A percentile compares a stretch with the other conserved stretches of the same genome.
Evolutionary conservation across 1,140 invertebrate genomes (phyloP).

Genomic region (Caenorhabditis latens): DNA sequence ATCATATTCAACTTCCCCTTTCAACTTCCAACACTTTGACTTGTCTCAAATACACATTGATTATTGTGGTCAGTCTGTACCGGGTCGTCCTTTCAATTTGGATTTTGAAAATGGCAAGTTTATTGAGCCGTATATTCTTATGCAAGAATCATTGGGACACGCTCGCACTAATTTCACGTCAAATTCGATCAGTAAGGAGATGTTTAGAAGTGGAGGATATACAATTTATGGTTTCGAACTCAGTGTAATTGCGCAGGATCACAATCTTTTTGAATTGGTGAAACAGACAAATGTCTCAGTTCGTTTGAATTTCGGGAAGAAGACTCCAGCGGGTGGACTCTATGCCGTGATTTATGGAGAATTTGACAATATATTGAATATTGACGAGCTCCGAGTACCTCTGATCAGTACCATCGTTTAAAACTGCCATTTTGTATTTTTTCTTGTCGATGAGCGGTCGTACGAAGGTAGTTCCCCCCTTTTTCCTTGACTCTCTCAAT

Average conservation of each 20-base stretch:
- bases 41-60: background rate
- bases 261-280: background rate
- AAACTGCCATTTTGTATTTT: background rate
- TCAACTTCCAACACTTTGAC: background rate
- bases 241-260: background rate
- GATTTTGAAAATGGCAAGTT: background rate
- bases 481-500: too few relatives aligned
- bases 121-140: background rate
- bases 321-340: background rate
- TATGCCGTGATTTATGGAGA: background rate
- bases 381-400: background rate
- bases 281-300: background rate
- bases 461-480: too few relatives aligned
- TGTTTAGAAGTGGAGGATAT: background rate
- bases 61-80: background rate
- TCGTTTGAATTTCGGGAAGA: background rate
- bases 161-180: background rate
- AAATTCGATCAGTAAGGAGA: background rate
- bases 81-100: background rate
- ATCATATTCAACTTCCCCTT: background rate
- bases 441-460: too few relatives aligned
- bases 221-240: slow-evolving; percentile 6
- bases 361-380: background rate
- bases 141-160: background rate
- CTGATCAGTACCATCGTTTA: background rate